Evolutionary conservation across 2,888 invertebrate species (phyloP).

Genomic region (Polia nebulosa): DNA sequence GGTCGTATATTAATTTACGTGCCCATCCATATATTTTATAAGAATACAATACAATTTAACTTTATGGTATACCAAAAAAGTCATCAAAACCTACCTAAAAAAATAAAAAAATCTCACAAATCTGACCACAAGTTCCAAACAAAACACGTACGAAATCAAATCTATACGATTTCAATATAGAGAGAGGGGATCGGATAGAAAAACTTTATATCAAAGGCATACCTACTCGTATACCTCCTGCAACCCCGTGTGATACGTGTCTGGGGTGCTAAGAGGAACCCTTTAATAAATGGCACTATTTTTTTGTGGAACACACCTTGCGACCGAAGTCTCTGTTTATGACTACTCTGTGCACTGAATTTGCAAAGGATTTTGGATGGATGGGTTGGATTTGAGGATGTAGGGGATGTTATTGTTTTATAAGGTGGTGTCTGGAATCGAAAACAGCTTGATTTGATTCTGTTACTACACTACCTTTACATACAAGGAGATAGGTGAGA

Average conservation of each 20-base stretch:
- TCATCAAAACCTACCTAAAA: neutral
- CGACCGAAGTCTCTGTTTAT: conserved; percentile 82
- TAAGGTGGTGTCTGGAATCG: neutral
- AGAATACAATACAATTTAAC: too few relatives aligned
- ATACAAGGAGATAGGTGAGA: too few relatives aligned
- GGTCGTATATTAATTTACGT: too few relatives aligned
- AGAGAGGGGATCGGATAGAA: conserved; percentile 69
- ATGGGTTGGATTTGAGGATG: conserved; percentile 4
- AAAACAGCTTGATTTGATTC: neutral
- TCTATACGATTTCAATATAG: conserved; percentile 86
- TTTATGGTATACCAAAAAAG: neutral
- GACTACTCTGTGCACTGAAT: conserved; percentile 83
- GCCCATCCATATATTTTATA: too few relatives aligned
- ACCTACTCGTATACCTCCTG: conserved; percentile 74
- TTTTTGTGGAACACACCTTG: conserved; percentile 86
- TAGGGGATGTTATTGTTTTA: conserved; percentile 40
- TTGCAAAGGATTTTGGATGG: conserved; percentile 65
- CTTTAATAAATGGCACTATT: conserved; percentile 89
- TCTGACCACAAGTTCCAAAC: conserved; percentile 59
- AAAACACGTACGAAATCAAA: conserved; percentile 71
- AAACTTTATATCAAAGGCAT: conserved; percentile 86
- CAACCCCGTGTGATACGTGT: conserved; percentile 84
- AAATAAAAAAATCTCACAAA: conserved; percentile 11
- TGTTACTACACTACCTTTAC: neutral
- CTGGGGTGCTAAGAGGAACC: conserved; percentile 74